Base-by-base conservation (phyloP, 2,888 invertebrate species). In the Acanthosoma haemorrhoidale region DNA sequence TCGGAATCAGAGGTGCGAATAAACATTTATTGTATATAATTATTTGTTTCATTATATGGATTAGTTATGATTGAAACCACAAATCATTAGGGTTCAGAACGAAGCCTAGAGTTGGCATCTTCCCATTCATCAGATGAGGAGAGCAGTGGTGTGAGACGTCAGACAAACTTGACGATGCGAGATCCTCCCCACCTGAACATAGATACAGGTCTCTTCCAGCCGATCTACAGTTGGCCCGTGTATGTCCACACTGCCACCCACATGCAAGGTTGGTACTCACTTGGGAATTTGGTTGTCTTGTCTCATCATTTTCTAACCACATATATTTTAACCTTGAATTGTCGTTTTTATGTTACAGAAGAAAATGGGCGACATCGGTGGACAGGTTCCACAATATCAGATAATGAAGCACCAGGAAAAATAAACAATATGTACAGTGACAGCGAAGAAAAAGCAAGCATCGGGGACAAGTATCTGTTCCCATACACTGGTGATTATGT, bases 71-170 rank as follows among this genome's bases (percentile, higher is more conserved):
- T 58, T 13, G 9, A 25, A 16, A 6, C 13, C 13, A 9, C 36
- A 9, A 6, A 9, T 13, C 15, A 66, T 34, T 31, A 72, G 71
- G 72, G 72, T 29, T 73, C 72, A 16, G 92, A 91, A 2, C 85
- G 92, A 39, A 91, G 91, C 76, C 83, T 96, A 72, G 96, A 96
- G 77, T 84, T 96, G 63, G 96, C 96, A 13, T 96, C 96, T 61
- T 95, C 95, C 78, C 96, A 96, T 82, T 94, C 94, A 9, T 95
- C 94, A 60, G 96, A 96, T 77, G 87, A 87, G 68, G 84, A 86
- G 73, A 70, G 73, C 13, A 70, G 69, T 16, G 68, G 73, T 29
- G 71, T 73, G 34, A 73, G 73, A 18, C 67, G 34, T n/a, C 67
- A 67, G 13, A 51, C 67, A 43, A 57, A 51, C n/a, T 21, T 67